Conservation (phyloP, 2,888 invertebrate genomes). For the Caenorhabditis sp. region DNA sequence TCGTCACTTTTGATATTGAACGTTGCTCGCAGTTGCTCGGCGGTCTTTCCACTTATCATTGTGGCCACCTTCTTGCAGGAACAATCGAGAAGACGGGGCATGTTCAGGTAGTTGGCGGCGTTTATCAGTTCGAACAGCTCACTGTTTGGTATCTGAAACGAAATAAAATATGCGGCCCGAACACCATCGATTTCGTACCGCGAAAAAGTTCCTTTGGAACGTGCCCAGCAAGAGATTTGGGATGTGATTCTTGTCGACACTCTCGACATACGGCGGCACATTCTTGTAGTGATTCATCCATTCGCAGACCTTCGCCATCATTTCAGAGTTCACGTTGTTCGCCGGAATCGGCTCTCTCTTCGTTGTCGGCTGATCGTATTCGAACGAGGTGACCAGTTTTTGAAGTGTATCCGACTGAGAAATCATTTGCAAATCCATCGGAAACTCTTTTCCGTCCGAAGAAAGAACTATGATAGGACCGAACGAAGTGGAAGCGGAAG, state of each 20-base stretch:
- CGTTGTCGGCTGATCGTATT: neutral
- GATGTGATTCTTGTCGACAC: neutral
- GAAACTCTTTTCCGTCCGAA: constrained; percentile 3
- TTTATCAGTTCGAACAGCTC: constrained; percentile 13
- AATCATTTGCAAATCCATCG: neutral
- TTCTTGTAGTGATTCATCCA: constrained; percentile 11
- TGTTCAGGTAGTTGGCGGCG: constrained; percentile 23
- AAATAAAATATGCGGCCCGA: too few relatives aligned
- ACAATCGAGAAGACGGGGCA: neutral
- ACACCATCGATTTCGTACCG: too few relatives aligned
- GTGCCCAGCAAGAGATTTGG: too few relatives aligned
- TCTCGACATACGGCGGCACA: neutral
- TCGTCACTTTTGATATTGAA: constrained; percentile 7
- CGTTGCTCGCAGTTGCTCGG: neutral
- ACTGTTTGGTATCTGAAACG: constrained; percentile 10
- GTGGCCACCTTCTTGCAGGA: neutral
- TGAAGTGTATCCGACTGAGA: constrained; percentile 17
- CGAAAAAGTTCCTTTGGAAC: too few relatives aligned
- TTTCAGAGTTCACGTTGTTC: constrained; percentile 1
- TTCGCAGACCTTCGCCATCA: constrained; percentile 5
- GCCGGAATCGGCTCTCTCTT: constrained; percentile 9
- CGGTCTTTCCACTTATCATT: constrained; percentile 6
- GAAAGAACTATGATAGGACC: neutral
- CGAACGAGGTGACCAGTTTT: constrained; percentile 8
- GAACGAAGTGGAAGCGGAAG: neutral